phyloP scores from a whole-genome alignment of 2,888 invertebrate genomes.

The Zygogramma bicolorata region DNA sequence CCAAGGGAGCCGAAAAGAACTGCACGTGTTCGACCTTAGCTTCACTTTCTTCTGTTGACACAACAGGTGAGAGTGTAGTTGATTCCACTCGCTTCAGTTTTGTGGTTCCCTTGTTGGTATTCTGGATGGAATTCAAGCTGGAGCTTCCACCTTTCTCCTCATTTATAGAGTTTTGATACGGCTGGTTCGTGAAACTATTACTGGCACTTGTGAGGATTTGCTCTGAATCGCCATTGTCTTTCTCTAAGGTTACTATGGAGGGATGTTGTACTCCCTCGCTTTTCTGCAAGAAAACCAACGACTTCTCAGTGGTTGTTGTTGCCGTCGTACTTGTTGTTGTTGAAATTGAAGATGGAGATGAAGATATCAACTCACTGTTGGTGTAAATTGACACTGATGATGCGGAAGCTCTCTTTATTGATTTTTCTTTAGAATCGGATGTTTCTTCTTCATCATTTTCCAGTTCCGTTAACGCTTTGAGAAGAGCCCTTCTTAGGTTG shows the following conservation, averaged over 20 bases:
- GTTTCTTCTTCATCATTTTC: slow-evolving; percentile 73
- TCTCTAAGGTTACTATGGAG: slow-evolving; percentile 54
- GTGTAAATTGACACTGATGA: slow-evolving; percentile 72
- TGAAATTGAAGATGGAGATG: slow-evolving; percentile 62
- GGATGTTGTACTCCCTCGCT: slow-evolving; percentile 57
- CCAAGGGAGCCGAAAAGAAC: slow-evolving; percentile 84
- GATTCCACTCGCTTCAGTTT: slow-evolving; percentile 38
- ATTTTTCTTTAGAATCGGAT: slow-evolving; percentile 63
- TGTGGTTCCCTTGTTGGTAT: slow-evolving; percentile 24
- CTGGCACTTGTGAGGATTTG: slow-evolving; percentile 60
- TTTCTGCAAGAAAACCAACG: slow-evolving; percentile 59
- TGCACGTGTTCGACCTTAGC: slow-evolving; percentile 78
- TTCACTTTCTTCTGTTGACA: slow-evolving; percentile 77
- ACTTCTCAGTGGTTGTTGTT: slow-evolving; percentile 35
- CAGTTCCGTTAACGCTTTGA: slow-evolving; percentile 81
- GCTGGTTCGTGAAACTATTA: slow-evolving; percentile 50
- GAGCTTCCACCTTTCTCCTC: slow-evolving; percentile 17
- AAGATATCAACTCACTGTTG: slow-evolving; percentile 43
- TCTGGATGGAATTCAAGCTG: slow-evolving; percentile 32
- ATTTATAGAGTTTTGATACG: slow-evolving; percentile 37
- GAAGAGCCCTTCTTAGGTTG: slow-evolving; percentile 79
- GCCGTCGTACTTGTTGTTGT: slow-evolving; percentile 16
- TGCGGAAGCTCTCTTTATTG: slow-evolving; percentile 66
- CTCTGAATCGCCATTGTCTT: slow-evolving; percentile 52
- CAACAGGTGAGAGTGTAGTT: slow-evolving; percentile 69